phyloP scores from a whole-genome alignment of 1,140 invertebrate species.

The Drosophila pachea region DNA sequence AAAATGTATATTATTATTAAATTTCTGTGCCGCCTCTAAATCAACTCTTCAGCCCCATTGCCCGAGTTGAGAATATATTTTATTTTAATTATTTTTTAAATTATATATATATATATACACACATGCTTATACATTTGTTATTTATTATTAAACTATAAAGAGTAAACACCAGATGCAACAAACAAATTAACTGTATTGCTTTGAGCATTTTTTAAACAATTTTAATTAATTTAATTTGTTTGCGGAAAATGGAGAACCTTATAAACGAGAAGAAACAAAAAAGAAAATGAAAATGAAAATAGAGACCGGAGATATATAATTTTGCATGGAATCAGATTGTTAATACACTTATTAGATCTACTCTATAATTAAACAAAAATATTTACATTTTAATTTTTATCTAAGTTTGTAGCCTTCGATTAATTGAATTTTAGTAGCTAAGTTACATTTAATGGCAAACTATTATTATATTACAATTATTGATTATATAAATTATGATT shows the following conservation, averaged over 20 bases:
- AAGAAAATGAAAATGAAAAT: not conserved
- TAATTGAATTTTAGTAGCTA: conserved; percentile 39
- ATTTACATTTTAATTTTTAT: conserved; percentile 52
- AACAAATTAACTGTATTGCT: conserved; percentile 69
- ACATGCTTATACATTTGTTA: conserved; percentile 63
- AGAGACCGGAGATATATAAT: conserved; percentile 1
- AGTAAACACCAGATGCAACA: conserved; percentile 30
- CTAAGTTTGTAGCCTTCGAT: conserved; percentile 64
- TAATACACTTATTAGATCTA: conserved; percentile 49
- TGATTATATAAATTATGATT: conserved; percentile 37
- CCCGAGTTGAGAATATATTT: conserved; percentile 53
- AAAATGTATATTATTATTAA: conserved; percentile 49
- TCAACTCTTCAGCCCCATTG: conserved; percentile 53
- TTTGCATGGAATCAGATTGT: conserved; percentile 53
- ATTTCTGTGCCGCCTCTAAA: conserved; percentile 32
- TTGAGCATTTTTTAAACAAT: conserved; percentile 61
- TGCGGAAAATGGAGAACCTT: conserved; percentile 29
- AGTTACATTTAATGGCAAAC: conserved; percentile 57
- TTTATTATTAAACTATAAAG: conserved; percentile 70
- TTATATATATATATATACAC: conserved; percentile 53
- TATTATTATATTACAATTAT: conserved; percentile 50
- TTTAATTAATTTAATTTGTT: conserved; percentile 37
- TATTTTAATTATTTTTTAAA: conserved; percentile 62
- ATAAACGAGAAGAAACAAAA: conserved; percentile 12
- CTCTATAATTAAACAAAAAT: conserved; percentile 48